Conservation (phyloP, 2,113 vertebrate species). For the Seriola aureovittata region DNA sequence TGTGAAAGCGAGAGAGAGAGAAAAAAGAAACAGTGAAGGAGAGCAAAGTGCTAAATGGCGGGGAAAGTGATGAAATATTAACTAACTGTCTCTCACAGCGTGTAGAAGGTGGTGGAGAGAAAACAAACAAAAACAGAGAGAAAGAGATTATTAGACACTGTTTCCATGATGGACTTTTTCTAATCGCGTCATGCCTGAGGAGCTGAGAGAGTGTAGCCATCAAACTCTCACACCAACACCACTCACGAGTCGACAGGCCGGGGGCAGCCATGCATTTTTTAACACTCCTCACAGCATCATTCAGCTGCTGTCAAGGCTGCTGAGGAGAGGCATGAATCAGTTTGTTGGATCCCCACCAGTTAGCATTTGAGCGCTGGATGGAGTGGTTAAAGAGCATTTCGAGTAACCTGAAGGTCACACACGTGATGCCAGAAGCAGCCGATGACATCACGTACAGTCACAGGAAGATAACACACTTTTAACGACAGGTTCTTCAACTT, state of each 20-base stretch:
- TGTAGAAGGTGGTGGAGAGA: constrained; percentile 17
- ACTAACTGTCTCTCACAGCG: constrained; percentile 17
- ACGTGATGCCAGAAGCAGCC: background rate
- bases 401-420: constrained; percentile 7
- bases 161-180: constrained; percentile 49
- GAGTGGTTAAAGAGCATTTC: background rate
- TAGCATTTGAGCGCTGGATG: background rate
- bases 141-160: constrained; percentile 48
- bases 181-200: constrained; percentile 56
- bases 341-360: constrained; percentile 2
- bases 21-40: constrained; percentile 16
- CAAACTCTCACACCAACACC: constrained; percentile 3
- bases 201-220: constrained; percentile 30
- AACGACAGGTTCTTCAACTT: background rate
- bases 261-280: constrained; percentile 46
- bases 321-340: constrained; percentile 19
- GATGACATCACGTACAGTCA: fast-evolving
- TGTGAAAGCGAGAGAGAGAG: constrained; percentile 31
- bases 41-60: constrained; percentile 64
- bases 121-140: constrained; percentile 7
- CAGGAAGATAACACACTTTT: background rate
- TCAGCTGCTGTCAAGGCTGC: constrained; percentile 44
- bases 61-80: constrained; percentile 70
- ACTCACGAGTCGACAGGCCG: constrained; percentile 14
- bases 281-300: constrained; percentile 10